phyloP scores from a whole-genome alignment of 2,888 invertebrate genomes.

The Cabera pusaria region DNA sequence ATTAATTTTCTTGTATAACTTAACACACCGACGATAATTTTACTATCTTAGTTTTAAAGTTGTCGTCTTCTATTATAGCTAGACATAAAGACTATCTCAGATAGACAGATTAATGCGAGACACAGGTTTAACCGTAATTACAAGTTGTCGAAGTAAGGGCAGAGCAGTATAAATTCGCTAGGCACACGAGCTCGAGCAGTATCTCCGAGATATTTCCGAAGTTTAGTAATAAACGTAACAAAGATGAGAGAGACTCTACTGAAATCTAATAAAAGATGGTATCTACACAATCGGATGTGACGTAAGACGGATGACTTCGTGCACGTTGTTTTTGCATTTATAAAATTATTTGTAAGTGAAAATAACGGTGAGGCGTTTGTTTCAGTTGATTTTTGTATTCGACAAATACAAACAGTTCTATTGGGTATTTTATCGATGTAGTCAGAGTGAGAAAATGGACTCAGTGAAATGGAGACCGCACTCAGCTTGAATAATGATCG shows the following conservation, averaged over 20 bases:
- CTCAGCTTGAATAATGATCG: conserved; percentile 51
- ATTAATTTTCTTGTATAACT: conserved; percentile 11
- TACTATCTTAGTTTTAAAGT: too few species aligned
- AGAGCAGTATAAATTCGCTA: conserved; percentile 50
- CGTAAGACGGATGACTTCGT: conserved; percentile 40
- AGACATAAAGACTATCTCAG: too few species aligned
- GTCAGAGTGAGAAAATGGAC: conserved; percentile 42
- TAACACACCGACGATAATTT: too few species aligned
- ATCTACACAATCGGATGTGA: conserved; percentile 43
- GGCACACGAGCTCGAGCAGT: conserved; percentile 39
- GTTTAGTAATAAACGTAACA: conserved; percentile 43
- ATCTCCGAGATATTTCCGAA: conserved; percentile 29
- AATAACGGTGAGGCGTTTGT: conserved; percentile 44
- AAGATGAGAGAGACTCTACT: conserved; percentile 36
- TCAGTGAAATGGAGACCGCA: conserved; percentile 47
- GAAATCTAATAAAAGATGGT: conserved; percentile 35
- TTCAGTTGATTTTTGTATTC: conserved; percentile 32
- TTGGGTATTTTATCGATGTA: conserved; percentile 21
- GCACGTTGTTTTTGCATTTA: too few species aligned
- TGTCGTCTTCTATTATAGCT: too few species aligned
- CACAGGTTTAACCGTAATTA: conserved; percentile 2
- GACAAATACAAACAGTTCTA: conserved; percentile 48
- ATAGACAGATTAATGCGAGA: not conserved
- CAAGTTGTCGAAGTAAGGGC: conserved; percentile 31
- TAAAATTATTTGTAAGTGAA: conserved; percentile 45